Base-by-base conservation (phyloP, 2,113 vertebrate genomes). In the Aspiorhynchus laticeps region DNA sequence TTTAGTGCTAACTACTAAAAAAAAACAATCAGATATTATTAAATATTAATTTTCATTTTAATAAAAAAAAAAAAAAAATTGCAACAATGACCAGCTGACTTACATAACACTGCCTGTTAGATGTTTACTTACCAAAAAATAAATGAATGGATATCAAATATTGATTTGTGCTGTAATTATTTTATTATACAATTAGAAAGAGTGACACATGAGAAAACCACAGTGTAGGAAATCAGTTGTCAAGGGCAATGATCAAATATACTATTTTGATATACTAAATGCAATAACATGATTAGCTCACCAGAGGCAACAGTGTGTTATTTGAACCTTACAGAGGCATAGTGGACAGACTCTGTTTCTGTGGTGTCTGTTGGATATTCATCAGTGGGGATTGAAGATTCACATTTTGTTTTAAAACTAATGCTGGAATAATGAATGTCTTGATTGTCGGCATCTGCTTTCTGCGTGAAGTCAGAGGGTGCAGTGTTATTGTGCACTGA, bases 381-480 rank as follows among this genome's bases (percentile, higher is more conserved):
- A 11, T 3, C 26, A 2, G 15, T 36, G 28, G 38, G 14, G 7
- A 38, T 3, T 81, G 38, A 28, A 65, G 26, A 83, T 51, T 19
- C 1, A 1, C 21, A 5, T 28, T 51, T 67, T 33, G 17, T 33
- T 67, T 48, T 51, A 31, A 69, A 83, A 6, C 21, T 7, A 83
- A 83, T 24, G 63, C 41, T 83, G 80, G 63, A 69, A 69, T 83
- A 83, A 21, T 69, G 43, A 48, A 69, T 33, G 6, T 83, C 80
- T 46, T 24, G 26, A 83, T 83, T 69, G 12, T 82, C 41, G 0
- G 7, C 9, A 51, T 83, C 80, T 51, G 17, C 19, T 51, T 83
- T 83, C 10, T 28, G 38, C 0, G 15, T 46, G 38, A 9, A 36
- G 7, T 83, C 26, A 48, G 59, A 46, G 15, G 80, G 21, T 15